Percentiles rank a stretch among this genome's conserved stretches.
Evolutionary conservation across 2,888 invertebrate species (phyloP).

Genomic region (Mythimna ferrago): DNA sequence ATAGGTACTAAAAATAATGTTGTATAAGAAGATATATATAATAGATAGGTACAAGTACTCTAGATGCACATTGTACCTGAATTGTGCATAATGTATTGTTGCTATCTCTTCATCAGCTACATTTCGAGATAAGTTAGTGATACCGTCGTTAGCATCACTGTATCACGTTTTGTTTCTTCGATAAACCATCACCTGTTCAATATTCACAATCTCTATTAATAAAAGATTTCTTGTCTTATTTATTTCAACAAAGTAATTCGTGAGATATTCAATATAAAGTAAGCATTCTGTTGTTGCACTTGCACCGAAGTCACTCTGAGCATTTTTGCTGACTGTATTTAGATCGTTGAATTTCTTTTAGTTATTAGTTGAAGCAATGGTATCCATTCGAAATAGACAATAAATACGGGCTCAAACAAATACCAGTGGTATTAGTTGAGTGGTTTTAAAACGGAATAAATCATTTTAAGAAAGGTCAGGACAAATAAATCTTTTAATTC

Average conservation of each 20-base stretch:
- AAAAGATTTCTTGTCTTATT: background rate
- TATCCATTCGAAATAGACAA: too few species aligned
- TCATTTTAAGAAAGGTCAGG: too few species aligned
- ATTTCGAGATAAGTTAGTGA: slow-evolving; percentile 1
- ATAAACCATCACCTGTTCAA: background rate
- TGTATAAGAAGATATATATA: too few species aligned
- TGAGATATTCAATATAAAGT: background rate
- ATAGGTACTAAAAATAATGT: too few species aligned
- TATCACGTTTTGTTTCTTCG: slow-evolving; percentile 8
- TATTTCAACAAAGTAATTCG: background rate
- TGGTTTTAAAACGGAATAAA: too few species aligned
- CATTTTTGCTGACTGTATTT: too few species aligned
- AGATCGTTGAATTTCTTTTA: too few species aligned
- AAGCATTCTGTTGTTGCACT: background rate
- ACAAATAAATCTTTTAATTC: too few species aligned
- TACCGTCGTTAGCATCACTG: slow-evolving; percentile 1
- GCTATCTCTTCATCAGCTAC: background rate
- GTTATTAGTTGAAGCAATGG: too few species aligned
- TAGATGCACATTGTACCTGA: slow-evolving; percentile 15
- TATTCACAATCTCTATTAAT: background rate
- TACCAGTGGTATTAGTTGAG: too few species aligned
- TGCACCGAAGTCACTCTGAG: too few species aligned
- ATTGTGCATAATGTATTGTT: slow-evolving; percentile 21
- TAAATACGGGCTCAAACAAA: too few species aligned
- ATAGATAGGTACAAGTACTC: background rate